A percentile compares a stretch with the other conserved stretches of the same genome.
phyloP scores from a whole-genome alignment of 2,888 invertebrate genomes.

The Mechanitis mazaeus region DNA sequence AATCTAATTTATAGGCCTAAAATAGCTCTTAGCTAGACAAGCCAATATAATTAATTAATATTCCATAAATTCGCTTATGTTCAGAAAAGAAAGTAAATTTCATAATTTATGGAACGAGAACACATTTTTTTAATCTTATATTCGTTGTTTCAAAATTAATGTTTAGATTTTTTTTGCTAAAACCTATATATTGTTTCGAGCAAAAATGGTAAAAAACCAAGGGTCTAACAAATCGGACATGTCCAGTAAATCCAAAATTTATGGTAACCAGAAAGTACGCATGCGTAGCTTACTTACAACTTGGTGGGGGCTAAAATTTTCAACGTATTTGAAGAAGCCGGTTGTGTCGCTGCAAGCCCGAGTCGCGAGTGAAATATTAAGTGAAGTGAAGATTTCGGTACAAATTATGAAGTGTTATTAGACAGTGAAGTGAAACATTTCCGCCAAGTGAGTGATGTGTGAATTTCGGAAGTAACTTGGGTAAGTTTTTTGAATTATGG shows the following conservation, averaged over 20 bases:
- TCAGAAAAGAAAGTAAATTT: too few species aligned
- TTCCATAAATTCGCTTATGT: too few species aligned
- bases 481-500: constrained; percentile 17
- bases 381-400: constrained; percentile 25
- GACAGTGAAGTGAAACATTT: constrained; percentile 25
- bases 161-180: too few species aligned
- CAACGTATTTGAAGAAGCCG: constrained; percentile 3
- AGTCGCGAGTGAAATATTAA: constrained; percentile 25
- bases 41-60: too few species aligned
- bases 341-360: neutral
- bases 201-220: neutral
- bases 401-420: constrained; percentile 24
- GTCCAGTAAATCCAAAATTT: constrained; percentile 2
- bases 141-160: too few species aligned
- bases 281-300: constrained; percentile 1
- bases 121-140: too few species aligned
- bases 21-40: too few species aligned
- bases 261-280: constrained; percentile 2
- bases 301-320: constrained; percentile 6
- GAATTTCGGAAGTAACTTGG: constrained; percentile 23
- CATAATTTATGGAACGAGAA: too few species aligned
- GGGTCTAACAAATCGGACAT: neutral
- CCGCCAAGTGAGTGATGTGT: constrained; percentile 21
- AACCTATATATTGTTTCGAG: neutral
- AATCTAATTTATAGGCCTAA: too few species aligned